Evolutionary conservation across 2,888 invertebrate species (phyloP).

Genomic region (Dicyrtoma fusca): DNA sequence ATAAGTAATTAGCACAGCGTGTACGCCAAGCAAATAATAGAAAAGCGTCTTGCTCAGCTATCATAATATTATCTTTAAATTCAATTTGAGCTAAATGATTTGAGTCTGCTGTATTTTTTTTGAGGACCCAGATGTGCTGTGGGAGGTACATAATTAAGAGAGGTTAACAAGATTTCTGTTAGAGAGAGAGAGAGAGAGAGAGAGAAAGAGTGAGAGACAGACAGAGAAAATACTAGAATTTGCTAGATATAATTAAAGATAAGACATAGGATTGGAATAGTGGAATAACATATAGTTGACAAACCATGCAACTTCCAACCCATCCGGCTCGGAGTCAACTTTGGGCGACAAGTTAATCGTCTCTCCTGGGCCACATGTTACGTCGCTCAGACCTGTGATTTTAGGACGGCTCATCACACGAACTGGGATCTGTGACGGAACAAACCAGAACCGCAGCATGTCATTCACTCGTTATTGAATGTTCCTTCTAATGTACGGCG

Average conservation of each 20-base stretch:
- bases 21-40: background rate
- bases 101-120: background rate
- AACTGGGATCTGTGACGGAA: conserved; percentile 25
- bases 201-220: too few species aligned
- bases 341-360: conserved; percentile 32
- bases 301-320: conserved; percentile 27
- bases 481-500: background rate
- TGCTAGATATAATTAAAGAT: too few species aligned
- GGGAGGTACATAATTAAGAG: too few species aligned
- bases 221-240: too few species aligned
- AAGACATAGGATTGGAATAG: too few species aligned
- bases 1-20: background rate
- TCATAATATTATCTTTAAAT: background rate
- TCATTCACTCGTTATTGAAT: background rate
- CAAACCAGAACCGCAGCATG: too few species aligned
- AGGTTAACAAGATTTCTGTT: too few species aligned
- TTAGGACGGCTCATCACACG: conserved; percentile 68
- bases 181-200: too few species aligned
- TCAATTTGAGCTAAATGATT: background rate
- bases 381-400: conserved; percentile 70
- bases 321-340: conserved; percentile 37
- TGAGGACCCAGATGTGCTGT: background rate
- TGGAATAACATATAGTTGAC: background rate
- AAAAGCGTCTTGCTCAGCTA: background rate
- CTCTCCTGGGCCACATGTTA: conserved; percentile 42